phyloP scores from a whole-genome alignment of 2,797 vertebrate species.

The Sternarchorhynchus goeldii region DNA sequence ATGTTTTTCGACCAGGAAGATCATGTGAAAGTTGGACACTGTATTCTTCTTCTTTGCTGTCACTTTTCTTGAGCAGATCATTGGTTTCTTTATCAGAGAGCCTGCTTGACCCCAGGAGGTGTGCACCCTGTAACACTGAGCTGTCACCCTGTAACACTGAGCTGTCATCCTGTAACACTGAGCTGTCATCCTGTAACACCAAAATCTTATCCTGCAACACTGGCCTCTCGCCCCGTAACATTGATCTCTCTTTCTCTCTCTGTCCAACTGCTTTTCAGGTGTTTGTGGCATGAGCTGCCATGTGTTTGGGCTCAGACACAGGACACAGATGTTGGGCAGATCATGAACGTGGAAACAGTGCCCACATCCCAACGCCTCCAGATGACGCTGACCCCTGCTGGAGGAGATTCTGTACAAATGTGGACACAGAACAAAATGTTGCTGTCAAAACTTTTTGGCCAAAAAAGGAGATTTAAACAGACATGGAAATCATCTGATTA shows the following conservation, averaged over 20 bases:
- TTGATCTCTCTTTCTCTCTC: neutral
- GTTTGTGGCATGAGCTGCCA: neutral
- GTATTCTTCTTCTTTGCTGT: too few species aligned
- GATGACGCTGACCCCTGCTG: neutral
- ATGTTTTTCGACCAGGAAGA: too few species aligned
- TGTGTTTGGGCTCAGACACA: conserved; percentile 5
- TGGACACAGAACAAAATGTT: conserved; percentile 1
- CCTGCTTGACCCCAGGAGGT: too few species aligned
- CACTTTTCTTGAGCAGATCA: too few species aligned
- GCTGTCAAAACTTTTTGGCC: neutral
- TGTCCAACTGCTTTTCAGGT: conserved; percentile 14
- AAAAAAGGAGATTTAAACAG: neutral
- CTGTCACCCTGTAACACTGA: too few species aligned
- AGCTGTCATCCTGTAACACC: too few species aligned
- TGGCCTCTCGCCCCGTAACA: too few species aligned
- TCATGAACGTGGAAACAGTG: neutral
- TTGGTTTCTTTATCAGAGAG: too few species aligned
- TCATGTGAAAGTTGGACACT: too few species aligned
- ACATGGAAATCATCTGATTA: neutral
- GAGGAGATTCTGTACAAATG: neutral
- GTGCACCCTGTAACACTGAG: too few species aligned
- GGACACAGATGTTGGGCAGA: neutral
- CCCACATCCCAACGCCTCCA: neutral
- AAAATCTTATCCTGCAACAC: too few species aligned
- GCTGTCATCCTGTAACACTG: too few species aligned